A percentile compares a stretch with the other conserved stretches of the same genome.
Evolutionary conservation across 2,113 vertebrate species (phyloP).

Genomic region (Herpailurus yagouaroundi): DNA sequence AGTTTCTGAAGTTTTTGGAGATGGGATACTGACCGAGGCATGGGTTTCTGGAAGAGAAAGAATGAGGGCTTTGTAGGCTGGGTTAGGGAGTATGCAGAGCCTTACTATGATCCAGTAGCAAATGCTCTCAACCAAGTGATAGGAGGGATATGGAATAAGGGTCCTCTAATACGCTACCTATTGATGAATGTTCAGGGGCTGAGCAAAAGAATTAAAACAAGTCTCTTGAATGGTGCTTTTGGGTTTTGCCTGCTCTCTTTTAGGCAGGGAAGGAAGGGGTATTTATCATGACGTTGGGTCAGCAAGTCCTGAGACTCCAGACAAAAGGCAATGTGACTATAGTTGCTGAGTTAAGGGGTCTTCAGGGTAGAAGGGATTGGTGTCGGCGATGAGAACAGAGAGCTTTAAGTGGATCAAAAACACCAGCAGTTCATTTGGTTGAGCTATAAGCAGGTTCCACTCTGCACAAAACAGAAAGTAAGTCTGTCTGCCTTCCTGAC

Average conservation of each 20-base stretch:
- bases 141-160: not conserved
- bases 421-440: not conserved
- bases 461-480: not conserved
- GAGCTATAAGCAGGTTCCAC: not conserved
- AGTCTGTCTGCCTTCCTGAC: not conserved
- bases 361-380: not conserved
- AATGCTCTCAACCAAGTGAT: not conserved
- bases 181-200: not conserved
- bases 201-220: not conserved
- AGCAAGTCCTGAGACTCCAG: not conserved
- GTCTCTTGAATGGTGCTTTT: not conserved
- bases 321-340: no score
- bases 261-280: not conserved
- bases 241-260: not conserved
- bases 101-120: not conserved
- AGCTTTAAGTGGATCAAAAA: not conserved
- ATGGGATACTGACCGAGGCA: not conserved
- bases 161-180: not conserved
- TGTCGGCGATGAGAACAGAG: not conserved
- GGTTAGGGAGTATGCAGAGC: not conserved
- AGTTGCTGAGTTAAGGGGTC: not conserved
- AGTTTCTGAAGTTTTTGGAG: not conserved
- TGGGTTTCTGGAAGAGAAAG: not conserved
- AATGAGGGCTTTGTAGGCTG: not conserved
- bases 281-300: not conserved